These are phyloP conservation scores for Rhodophaea formosa DNA, from an alignment of 2,888 invertebrate species.

Conservation along the genomic window DNA sequence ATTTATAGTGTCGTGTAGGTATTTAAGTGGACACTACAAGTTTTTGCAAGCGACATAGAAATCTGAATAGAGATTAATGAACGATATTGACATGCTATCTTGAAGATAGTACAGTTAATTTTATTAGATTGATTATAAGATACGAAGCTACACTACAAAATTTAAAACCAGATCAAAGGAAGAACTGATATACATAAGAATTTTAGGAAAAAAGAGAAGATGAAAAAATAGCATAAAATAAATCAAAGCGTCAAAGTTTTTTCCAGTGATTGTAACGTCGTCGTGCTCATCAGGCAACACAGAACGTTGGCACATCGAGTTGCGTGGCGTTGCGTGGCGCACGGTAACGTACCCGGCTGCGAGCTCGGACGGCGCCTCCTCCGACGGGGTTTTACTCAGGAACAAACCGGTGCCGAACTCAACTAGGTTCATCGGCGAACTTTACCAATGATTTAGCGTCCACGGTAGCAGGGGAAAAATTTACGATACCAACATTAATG, in stretches of 20 bases:
- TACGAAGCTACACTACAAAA: too few species aligned
- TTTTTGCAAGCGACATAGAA: too few species aligned
- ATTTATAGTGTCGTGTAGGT: too few species aligned
- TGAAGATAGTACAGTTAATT: too few species aligned
- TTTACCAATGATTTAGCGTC: constrained; percentile 71
- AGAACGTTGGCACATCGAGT: constrained; percentile 66
- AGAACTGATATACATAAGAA: too few species aligned
- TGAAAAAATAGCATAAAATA: background rate
- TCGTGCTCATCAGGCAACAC: constrained; percentile 53
- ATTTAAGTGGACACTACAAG: too few species aligned
- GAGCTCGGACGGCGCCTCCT: constrained; percentile 89
- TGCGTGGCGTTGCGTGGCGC: constrained; percentile 1
- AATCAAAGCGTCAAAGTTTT: constrained; percentile 23
- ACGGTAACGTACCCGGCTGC: constrained; percentile 82
- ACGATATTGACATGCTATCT: too few species aligned
- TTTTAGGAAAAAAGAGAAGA: too few species aligned
- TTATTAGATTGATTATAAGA: too few species aligned
- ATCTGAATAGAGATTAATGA: too few species aligned
- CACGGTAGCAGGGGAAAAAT: constrained; percentile 76
- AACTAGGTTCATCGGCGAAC: constrained; percentile 96
- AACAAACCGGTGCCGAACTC: constrained; percentile 97
- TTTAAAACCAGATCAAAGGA: too few species aligned
- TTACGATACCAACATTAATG: constrained; percentile 59
- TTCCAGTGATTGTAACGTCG: constrained; percentile 29
- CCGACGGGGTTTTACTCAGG: constrained; percentile 94